Evolutionary conservation across 2,888 invertebrate genomes (phyloP), one percentile per base, ranked within the genome.

Genomic region (Dicyrtomina minuta): DNA sequence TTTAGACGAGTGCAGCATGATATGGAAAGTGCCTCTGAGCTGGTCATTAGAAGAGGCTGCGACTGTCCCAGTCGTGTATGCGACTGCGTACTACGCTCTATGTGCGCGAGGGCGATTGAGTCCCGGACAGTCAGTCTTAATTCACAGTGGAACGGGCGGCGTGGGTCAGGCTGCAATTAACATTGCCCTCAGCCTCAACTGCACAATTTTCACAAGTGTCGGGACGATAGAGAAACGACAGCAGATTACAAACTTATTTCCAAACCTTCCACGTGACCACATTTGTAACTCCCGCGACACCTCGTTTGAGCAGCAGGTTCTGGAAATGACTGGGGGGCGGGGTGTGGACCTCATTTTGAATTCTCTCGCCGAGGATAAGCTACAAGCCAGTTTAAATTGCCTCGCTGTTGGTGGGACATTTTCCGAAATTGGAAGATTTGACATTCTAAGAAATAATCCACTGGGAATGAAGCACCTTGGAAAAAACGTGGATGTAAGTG

Each of bases 311-410:
- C n/a, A n/a, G n/a, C 58, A 58, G 33, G 17, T 98, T 66, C 85
- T 89, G 77, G 85, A 84, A 59, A 86, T 88, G 79, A 96, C 96
- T 0, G 85, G 89, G 6, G 96, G 96, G 13, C 85, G 85, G 77
- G 96, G 96, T 46, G 96, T 98, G 0, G 92, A 98, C 80, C 83
- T 96, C 65, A 91, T 97, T 15, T 83, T 94, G 10, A 98, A 98
- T 82, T 96, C 95, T 0, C 83, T 58, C 33, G 58, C 58, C 33
- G 58, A n/a, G n/a, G n/a, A n/a, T n/a, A n/a, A n/a, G n/a, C n/a
- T n/a, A n/a, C n/a, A n/a, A n/a, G n/a, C n/a, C n/a, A n/a, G n/a
- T n/a, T n/a, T n/a, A n/a, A n/a, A n/a, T n/a, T n/a, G n/a, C n/a
- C n/a, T n/a, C n/a, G 86, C 84, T 0, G 76, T 76, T 1, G 83